These are phyloP conservation scores for Triplophysa dalaica DNA, from an alignment of 2,113 vertebrate genomes.

Conservation along the genomic window DNA sequence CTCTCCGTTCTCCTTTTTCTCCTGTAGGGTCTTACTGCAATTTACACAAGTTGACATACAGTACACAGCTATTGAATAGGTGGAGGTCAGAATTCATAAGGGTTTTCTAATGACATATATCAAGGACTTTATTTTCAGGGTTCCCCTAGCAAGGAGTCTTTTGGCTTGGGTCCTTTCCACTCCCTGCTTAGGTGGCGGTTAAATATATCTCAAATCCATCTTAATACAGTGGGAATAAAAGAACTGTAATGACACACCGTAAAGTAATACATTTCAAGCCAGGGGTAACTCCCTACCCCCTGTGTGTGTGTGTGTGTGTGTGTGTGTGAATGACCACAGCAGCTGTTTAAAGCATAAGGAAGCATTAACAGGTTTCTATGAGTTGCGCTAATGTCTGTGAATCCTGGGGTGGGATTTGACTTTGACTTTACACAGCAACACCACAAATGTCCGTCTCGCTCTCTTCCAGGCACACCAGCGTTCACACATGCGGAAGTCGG, in stretches of 20 bases:
- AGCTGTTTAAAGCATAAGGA: conserved; percentile 41
- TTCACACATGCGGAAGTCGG: conserved; percentile 7
- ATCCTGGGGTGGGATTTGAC: conserved; percentile 40
- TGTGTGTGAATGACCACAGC: conserved; percentile 16
- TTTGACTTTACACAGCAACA: conserved; percentile 40
- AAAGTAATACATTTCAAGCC: conserved; percentile 36
- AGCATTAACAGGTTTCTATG: conserved; percentile 38
- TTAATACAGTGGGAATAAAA: conserved; percentile 49
- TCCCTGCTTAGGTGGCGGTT: conserved; percentile 14
- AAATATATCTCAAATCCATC: conserved; percentile 29
- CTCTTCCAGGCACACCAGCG: conserved; percentile 20
- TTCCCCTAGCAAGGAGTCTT: conserved; percentile 24
- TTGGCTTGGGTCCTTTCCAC: not conserved
- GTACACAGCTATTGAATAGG: conserved; percentile 52
- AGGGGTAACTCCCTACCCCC: conserved; percentile 15
- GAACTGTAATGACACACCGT: conserved; percentile 22
- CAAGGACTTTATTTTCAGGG: conserved; percentile 41
- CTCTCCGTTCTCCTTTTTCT: not conserved
- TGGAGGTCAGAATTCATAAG: conserved; percentile 36
- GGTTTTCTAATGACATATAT: conserved; percentile 47
- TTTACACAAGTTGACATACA: conserved; percentile 35
- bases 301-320: conserved; percentile 28
- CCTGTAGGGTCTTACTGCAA: conserved; percentile 28
- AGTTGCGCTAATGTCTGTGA: conserved; percentile 40
- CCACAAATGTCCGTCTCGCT: conserved; percentile 13